Percentiles rank a stretch among this genome's conserved stretches.
Evolutionary conservation across 2,797 vertebrate species (phyloP).

Genomic region (Lagodon rhomboides): DNA sequence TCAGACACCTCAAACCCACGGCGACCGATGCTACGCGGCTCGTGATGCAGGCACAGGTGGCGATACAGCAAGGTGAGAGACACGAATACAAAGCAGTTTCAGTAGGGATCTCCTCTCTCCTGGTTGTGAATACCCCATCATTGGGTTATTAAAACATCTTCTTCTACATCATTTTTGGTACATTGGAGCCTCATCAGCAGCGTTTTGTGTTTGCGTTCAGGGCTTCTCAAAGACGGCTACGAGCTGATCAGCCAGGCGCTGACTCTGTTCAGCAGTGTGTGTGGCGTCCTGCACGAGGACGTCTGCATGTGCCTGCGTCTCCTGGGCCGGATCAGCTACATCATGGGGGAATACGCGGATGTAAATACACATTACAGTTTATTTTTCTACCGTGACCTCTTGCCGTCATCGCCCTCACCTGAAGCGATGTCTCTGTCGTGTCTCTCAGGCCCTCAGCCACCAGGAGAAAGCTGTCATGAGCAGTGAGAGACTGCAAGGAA

Average conservation of each 20-base stretch:
- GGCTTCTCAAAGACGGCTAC: constrained; percentile 92
- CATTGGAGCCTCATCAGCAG: not conserved
- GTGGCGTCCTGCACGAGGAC: constrained; percentile 94
- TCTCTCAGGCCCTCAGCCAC: constrained; percentile 90
- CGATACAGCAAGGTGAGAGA: constrained; percentile 92
- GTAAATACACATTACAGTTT: constrained; percentile 73
- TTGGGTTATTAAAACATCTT: not conserved
- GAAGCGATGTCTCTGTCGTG: not conserved
- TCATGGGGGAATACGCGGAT: constrained; percentile 92
- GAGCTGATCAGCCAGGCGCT: constrained; percentile 93
- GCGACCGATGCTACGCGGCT: constrained; percentile 92
- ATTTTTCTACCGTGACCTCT: not conserved
- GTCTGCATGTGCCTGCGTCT: constrained; percentile 93
- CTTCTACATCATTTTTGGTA: not conserved
- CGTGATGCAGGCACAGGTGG: constrained; percentile 91
- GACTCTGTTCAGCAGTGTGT: constrained; percentile 94
- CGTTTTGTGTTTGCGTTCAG: constrained; percentile 73
- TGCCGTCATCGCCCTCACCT: not conserved
- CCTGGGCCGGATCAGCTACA: constrained; percentile 93
- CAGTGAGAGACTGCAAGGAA: constrained; percentile 92
- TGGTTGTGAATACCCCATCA: not conserved
- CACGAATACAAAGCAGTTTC: not conserved
- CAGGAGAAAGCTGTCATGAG: constrained; percentile 95
- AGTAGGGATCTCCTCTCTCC: too few relatives aligned
- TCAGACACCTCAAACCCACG: constrained; percentile 93